These are phyloP conservation scores for Callimorpha dominula DNA, from an alignment of 2,888 invertebrate species.

Conservation along the genomic window DNA sequence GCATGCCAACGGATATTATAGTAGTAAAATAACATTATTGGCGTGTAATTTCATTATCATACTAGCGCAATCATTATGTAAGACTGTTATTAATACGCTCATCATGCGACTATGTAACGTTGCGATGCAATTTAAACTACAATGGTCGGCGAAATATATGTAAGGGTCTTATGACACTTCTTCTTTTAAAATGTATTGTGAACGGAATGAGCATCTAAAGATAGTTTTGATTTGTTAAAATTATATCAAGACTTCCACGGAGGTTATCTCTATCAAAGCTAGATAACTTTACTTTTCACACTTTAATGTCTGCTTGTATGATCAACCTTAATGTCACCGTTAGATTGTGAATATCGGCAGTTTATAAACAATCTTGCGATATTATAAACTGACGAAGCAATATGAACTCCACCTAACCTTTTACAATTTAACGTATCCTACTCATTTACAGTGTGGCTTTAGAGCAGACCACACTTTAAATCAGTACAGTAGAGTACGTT, in stretches of 20 bases:
- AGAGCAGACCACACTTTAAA: too few species aligned
- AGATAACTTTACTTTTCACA: not conserved
- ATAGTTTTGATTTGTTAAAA: not conserved
- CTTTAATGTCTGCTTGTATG: too few species aligned
- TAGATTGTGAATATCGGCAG: too few species aligned
- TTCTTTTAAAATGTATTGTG: not conserved
- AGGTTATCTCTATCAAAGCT: not conserved
- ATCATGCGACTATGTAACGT: not conserved
- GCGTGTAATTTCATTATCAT: constrained; percentile 12
- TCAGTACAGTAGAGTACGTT: not conserved
- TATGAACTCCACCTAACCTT: too few species aligned
- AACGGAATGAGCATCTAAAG: not conserved
- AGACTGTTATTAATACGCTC: not conserved
- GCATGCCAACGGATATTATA: constrained; percentile 7
- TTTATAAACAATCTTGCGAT: too few species aligned
- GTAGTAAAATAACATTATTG: not conserved
- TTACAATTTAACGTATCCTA: too few species aligned
- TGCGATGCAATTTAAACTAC: not conserved
- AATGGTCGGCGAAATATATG: too few species aligned
- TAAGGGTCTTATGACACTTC: too few species aligned
- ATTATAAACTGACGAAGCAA: too few species aligned
- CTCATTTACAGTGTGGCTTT: too few species aligned
- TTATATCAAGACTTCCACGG: not conserved
- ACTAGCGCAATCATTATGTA: constrained; percentile 1
- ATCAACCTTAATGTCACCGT: too few species aligned